Percentiles rank a stretch among this genome's conserved stretches.
These are phyloP conservation scores for Agrochola lota DNA, from an alignment of 2,888 invertebrate species.

Conservation along the genomic window DNA sequence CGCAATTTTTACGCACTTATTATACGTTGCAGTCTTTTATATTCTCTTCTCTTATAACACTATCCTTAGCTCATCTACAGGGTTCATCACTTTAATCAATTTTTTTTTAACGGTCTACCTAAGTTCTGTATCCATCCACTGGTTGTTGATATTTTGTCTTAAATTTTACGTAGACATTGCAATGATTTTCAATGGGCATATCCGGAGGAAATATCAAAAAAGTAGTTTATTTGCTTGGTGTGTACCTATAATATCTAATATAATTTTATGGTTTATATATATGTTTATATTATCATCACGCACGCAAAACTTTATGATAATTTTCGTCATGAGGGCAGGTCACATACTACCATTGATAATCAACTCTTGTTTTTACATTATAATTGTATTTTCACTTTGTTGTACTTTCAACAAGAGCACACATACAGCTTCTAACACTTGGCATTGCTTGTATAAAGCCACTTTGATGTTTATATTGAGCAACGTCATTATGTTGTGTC, in stretches of 20 bases:
- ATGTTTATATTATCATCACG: no score
- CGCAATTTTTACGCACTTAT: not conserved
- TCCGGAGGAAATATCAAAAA: not conserved
- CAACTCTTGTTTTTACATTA: not conserved
- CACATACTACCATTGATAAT: no score
- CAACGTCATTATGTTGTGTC: slow-evolving; percentile 5
- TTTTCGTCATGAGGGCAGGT: no score
- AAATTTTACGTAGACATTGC: slow-evolving; percentile 12
- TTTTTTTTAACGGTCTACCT: not conserved
- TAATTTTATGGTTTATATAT: not conserved
- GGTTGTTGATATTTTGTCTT: slow-evolving; percentile 2
- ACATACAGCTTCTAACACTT: not conserved
- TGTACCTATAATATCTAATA: not conserved
- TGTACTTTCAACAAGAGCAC: not conserved
- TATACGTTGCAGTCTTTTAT: not conserved
- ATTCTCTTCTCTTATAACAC: no score
- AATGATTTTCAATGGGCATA: not conserved
- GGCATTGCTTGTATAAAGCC: not conserved
- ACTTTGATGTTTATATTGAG: slow-evolving; percentile 1
- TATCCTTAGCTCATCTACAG: no score
- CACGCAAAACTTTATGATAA: no score
- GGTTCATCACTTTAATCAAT: no score
- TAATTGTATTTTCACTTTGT: slow-evolving; percentile 12
- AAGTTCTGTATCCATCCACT: not conserved
- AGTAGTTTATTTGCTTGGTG: not conserved